Percentiles rank a stretch among this genome's conserved stretches.
phyloP scores from a whole-genome alignment of 1,140 invertebrate species.

The Pseudobourletiella spinata region DNA sequence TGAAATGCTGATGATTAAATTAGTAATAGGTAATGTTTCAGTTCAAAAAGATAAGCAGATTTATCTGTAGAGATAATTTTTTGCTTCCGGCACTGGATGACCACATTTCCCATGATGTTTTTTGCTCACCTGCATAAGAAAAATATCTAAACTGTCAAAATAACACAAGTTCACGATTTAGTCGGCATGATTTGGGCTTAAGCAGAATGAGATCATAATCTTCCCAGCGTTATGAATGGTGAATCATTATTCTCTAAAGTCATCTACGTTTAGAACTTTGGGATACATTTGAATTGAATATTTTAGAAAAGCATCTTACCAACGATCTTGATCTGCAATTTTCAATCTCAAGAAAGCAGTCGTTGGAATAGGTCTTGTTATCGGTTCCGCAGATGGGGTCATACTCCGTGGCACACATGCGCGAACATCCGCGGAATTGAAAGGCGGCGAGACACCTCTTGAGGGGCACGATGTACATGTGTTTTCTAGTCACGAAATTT shows the following conservation, averaged over 20 bases:
- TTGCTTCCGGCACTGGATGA: conserved; percentile 56
- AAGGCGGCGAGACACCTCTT: conserved; percentile 72
- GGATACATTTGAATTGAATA: not conserved
- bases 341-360: conserved; percentile 83
- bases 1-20: too few relatives aligned
- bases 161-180: not conserved
- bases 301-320: conserved; percentile 35
- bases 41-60: too few relatives aligned
- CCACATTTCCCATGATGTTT: conserved; percentile 59
- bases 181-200: not conserved
- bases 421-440: conserved; percentile 71
- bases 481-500: conserved; percentile 54
- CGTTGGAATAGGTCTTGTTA: conserved; percentile 80
- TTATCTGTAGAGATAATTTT: conserved; percentile 65
- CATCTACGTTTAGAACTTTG: not conserved
- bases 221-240: not conserved
- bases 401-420: conserved; percentile 72
- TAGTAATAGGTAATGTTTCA: too few relatives aligned
- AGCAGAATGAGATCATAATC: not conserved
- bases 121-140: conserved; percentile 44
- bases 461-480: conserved; percentile 76
- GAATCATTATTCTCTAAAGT: not conserved
- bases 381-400: conserved; percentile 85
- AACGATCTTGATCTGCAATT: conserved; percentile 68
- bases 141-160: conserved; percentile 14